Percentiles rank a stretch among this genome's conserved stretches.
phyloP scores from a whole-genome alignment of 64 coral and sea anemone genomes.

The Montipora cactus region DNA sequence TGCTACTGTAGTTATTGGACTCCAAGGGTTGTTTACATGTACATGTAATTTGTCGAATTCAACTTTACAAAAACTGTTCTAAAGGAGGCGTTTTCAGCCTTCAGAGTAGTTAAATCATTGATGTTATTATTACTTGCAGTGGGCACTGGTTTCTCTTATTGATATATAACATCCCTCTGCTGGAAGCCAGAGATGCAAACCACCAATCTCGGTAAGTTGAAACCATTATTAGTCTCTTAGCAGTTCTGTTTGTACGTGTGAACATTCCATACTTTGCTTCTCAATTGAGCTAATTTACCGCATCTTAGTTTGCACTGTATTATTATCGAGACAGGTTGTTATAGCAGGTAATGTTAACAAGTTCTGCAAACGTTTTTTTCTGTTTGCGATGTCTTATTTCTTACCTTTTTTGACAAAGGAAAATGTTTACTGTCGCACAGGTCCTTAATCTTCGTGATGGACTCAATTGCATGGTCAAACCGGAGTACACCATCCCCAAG shows the following conservation, averaged over 20 bases:
- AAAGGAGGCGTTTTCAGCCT: no score
- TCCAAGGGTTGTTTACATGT: no score
- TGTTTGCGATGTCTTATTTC: no score
- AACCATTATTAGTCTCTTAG: no score
- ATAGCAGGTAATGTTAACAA: no score
- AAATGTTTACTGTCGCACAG: neutral
- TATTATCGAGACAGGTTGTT: no score
- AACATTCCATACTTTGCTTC: no score
- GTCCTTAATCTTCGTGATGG: slow-evolving; percentile 44
- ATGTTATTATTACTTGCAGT: neutral
- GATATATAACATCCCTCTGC: slow-evolving; percentile 36
- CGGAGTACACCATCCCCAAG: slow-evolving; percentile 31
- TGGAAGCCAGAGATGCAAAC: neutral
- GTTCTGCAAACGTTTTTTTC: neutral
- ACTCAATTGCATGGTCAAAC: slow-evolving; percentile 24
- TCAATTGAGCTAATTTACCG: neutral
- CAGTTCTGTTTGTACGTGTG: neutral
- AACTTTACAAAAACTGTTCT: no score
- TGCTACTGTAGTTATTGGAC: no score
- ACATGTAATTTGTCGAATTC: no score
- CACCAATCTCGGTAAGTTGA: neutral
- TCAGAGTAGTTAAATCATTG: neutral
- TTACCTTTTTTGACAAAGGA: neutral
- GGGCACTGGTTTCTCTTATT: slow-evolving; percentile 51
- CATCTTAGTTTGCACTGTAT: no score